A percentile compares a stretch with the other conserved stretches of the same genome.
phyloP scores from a whole-genome alignment of 2,113 vertebrate species.

The Muscicapa adusta region DNA sequence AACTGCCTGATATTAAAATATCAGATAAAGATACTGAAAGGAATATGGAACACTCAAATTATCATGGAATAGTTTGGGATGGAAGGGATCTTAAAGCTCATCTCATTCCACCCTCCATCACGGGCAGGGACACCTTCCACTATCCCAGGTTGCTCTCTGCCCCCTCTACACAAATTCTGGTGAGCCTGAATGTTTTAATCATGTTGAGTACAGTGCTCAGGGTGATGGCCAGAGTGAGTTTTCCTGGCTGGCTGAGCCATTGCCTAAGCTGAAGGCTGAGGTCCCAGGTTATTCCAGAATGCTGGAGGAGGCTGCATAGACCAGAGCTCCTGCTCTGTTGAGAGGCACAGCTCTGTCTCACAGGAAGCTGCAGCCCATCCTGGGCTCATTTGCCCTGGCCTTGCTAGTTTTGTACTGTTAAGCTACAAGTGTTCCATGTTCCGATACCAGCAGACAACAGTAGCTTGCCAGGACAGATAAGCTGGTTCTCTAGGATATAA shows the following conservation, averaged over 20 bases:
- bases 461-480: not conserved
- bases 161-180: not conserved
- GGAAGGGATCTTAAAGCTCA: not conserved
- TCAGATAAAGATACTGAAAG: not conserved
- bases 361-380: not conserved
- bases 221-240: not conserved
- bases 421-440: not conserved
- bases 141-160: not conserved
- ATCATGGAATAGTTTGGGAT: not conserved
- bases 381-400: not conserved
- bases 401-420: not conserved
- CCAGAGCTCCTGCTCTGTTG: fast-evolving
- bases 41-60: not conserved
- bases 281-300: not conserved
- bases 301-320: not conserved
- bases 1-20: not conserved
- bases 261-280: not conserved
- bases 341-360: not conserved
- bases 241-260: not conserved
- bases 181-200: not conserved
- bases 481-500: not conserved
- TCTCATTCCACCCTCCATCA: not conserved
- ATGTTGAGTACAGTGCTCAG: not conserved
- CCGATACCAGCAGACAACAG: not conserved
- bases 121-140: not conserved